Evolutionary conservation across 2,888 invertebrate genomes (phyloP).

Genomic region (Eristalis arbustorum): DNA sequence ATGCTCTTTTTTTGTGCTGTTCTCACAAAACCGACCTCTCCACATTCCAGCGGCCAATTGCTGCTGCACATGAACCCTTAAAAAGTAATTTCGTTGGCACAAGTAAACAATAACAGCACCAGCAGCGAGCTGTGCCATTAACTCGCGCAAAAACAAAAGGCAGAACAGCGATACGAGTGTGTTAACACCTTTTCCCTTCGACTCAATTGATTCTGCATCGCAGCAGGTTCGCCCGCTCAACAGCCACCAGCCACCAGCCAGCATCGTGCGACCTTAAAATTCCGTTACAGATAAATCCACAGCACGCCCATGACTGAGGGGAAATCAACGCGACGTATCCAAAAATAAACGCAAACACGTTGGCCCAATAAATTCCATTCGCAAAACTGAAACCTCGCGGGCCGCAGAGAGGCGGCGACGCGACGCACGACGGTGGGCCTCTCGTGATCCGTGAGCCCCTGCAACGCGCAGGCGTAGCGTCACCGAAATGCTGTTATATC

Average conservation of each 20-base stretch:
- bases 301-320: neutral
- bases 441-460: neutral
- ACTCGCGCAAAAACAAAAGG: slow-evolving; percentile 23
- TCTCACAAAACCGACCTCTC: slow-evolving; percentile 19
- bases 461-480: slow-evolving; percentile 43
- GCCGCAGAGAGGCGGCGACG: neutral
- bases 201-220: slow-evolving; percentile 25
- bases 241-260: neutral
- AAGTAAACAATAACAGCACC: neutral
- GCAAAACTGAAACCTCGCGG: slow-evolving; percentile 39
- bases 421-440: neutral
- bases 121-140: slow-evolving; percentile 48
- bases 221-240: neutral
- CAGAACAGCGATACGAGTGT: slow-evolving; percentile 3
- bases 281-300: slow-evolving; percentile 65
- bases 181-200: slow-evolving; percentile 61
- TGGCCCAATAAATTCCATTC: slow-evolving; percentile 58
- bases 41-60: slow-evolving; percentile 52
- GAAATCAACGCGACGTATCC: slow-evolving; percentile 14
- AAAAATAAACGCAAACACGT: slow-evolving; percentile 31
- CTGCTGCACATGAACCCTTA: slow-evolving; percentile 14
- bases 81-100: slow-evolving; percentile 19
- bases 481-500: slow-evolving; percentile 61
- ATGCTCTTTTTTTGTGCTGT: neutral
- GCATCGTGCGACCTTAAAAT: slow-evolving; percentile 59